Evolutionary conservation across 2,797 vertebrate genomes (phyloP), one percentile per base, ranked within the genome.

Genomic region (Pteronotus mesoamericanus): DNA sequence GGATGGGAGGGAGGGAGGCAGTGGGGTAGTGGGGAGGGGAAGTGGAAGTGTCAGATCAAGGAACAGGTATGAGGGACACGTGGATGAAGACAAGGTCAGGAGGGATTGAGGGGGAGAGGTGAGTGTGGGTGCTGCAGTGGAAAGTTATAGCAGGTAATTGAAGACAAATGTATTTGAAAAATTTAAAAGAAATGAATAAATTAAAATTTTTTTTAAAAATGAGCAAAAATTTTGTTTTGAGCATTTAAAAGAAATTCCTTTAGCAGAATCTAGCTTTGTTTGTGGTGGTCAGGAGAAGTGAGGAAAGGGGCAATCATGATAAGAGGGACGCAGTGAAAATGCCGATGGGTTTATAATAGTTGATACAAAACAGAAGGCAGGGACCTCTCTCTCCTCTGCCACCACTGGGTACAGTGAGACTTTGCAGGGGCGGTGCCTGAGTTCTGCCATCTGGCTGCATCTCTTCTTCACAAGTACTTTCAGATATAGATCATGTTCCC

Each of bases 401-500:
- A 2, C 42, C 34, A 19, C 53, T 19, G 4, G 2, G 2, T 6
- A 66, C 22, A 21, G 12, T 7, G 32, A 94, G 37, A 51, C 24
- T 32, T 22, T n/a, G 11, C 69, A 14, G 66, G 26, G 29, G 34
- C 6, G 15, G 71, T 94, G 74, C 64, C 86, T 37, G 61, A 37
- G 55, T n/a, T 39, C 55, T 74, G 71, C 85, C 75, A 93, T 78
- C 89, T 95, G 86, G 46, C 55, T 89, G 66, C 69, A 78, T 91
- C 34, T 93, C 72, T 86, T 88, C 77, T 46, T 69, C 64, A 37
- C 22, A 22, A 92, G 72, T 82, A 88, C 55, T 95, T 92, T 93
- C 12, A 21, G 59, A 88, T 88, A 64, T 75, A 78, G 69, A 89
- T 48, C 37, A 7, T n/a, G 21, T 86, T 94, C 92, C 88, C 71